Evolutionary conservation across 2,888 invertebrate species (phyloP), one percentile per base, ranked within the genome.

Genomic region (Sarcophaga variegata): DNA sequence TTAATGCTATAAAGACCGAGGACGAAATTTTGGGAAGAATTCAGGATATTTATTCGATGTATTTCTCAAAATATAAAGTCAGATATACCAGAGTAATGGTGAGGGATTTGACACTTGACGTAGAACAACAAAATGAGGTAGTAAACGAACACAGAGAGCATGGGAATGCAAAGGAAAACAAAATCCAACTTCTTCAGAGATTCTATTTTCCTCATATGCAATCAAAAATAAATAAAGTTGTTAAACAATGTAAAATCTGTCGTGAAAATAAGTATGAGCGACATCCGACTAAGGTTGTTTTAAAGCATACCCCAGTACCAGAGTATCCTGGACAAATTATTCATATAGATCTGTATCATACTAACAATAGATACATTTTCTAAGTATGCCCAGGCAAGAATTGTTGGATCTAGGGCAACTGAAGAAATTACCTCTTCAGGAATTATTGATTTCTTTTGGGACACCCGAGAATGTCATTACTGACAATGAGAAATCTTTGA

Each of bases 401-500:
- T 83, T 8, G 60, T 89, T 0, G 81, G 85, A 20, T 85, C 85
- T 25, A 82, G 80, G 66, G 71, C 83, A 10, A 79, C 20, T 20
- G 83, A 4, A 79, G 84, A 88, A 63, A 75, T 14, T 37, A 17
- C 87, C 88, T 0, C 27, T 86, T 2, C 27, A 82, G 4, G 72
- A 89, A 62, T 20, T 89, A 0, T 25, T 87, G 6, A 83, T 88
- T 11, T 64, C 67, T 27, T 88, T 85, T 54, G 80, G 86, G 10
- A 75, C 85, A 27, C 88, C 89, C 8, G 69, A 87, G 54, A 11
- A 62, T 47, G 37, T 89, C 4, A 80, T 89, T 4, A 82, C 86
- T 27, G 89, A 89, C 60, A 89, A 87, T 10, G 89, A 90, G 77
- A 87, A 81, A 62, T 82, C 88, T 0, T 37, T 89, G 4, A 88